These are phyloP conservation scores for Maniola jurtina DNA, from an alignment of 1,140 invertebrate species.

Conservation along the genomic window DNA sequence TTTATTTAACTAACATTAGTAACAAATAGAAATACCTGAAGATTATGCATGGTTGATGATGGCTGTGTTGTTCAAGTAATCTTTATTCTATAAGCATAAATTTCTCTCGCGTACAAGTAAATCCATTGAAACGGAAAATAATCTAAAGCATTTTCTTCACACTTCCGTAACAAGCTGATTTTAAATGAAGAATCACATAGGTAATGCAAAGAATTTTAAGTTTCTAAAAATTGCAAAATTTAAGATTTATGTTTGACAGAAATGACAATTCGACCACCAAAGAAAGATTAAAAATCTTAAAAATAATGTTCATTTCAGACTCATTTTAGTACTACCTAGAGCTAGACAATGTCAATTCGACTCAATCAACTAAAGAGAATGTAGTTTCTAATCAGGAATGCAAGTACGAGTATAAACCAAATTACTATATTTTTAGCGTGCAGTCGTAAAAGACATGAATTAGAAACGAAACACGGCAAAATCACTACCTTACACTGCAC, in stretches of 20 bases:
- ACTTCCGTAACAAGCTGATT: not conserved
- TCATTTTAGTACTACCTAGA: no score
- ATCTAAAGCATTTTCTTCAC: constrained; percentile 1
- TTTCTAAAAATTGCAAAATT: not conserved
- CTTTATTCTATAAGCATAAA: constrained; percentile 1
- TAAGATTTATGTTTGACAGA: no score
- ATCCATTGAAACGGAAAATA: not conserved
- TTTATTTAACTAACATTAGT: not conserved
- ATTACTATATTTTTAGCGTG: constrained; percentile 65
- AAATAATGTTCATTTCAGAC: no score
- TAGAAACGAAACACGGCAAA: constrained; percentile 57
- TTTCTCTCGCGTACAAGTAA: constrained; percentile 1
- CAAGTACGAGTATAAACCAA: no score
- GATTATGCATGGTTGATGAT: not conserved
- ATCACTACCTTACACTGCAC: constrained; percentile 80
- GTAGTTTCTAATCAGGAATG: no score
- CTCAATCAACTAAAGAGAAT: no score
- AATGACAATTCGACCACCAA: no score
- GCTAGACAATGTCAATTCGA: no score
- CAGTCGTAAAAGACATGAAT: constrained; percentile 77
- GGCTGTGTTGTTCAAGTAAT: not conserved
- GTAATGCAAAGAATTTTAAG: constrained; percentile 1
- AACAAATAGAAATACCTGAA: constrained; percentile 3
- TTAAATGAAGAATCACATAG: not conserved
- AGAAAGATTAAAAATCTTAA: no score